Conservation (phyloP, 1,140 invertebrate species). For the Tribolium castaneum region DNA sequence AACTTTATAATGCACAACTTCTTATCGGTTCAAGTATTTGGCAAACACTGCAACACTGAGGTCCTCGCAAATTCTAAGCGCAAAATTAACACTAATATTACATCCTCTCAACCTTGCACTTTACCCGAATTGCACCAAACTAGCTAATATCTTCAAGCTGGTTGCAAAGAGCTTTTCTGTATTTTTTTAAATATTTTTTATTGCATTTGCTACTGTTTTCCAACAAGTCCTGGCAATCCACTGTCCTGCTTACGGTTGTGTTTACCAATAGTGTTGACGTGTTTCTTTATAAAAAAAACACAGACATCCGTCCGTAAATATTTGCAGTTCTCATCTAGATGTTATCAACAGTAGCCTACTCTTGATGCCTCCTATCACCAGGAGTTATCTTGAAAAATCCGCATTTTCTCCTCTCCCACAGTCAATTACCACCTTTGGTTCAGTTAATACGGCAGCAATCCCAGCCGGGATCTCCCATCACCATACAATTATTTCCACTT, state of each 20-base stretch:
- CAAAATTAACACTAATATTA: neutral
- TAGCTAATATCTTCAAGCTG: neutral
- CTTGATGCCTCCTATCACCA: neutral
- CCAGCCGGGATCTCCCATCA: neutral
- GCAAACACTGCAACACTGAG: neutral
- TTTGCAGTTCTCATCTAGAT: neutral
- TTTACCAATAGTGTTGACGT: neutral
- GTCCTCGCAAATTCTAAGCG: neutral
- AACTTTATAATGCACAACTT: constrained; percentile 18
- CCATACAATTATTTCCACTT: neutral
- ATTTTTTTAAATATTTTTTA: neutral
- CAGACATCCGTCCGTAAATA: neutral
- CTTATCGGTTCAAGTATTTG: neutral
- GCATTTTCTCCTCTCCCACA: neutral
- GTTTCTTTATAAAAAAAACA: neutral
- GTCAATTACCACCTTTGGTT: neutral
- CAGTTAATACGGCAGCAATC: neutral
- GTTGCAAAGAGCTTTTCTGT: too few relatives aligned
- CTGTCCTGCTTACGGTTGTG: neutral
- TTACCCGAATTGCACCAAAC: neutral
- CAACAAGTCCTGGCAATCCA: neutral
- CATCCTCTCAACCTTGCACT: neutral
- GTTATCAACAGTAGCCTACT: neutral
- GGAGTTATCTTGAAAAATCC: neutral
- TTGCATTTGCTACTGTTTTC: neutral